These are phyloP conservation scores for Mallateleia sp. DNA, from an alignment of 2,888 invertebrate genomes.

Conservation along the genomic window DNA sequence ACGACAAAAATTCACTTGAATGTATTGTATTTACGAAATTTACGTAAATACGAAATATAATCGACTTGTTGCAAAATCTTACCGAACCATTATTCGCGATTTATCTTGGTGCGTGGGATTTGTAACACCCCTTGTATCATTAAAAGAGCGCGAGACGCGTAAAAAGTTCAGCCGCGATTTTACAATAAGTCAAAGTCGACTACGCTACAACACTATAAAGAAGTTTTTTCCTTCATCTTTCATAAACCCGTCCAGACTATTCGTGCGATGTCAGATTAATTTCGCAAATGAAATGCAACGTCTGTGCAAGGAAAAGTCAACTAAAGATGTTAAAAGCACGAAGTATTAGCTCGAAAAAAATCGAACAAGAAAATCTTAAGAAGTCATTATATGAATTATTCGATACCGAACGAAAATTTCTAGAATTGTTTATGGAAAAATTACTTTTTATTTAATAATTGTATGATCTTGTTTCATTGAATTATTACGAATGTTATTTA, in stretches of 20 bases:
- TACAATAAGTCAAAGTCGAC: constrained; percentile 38
- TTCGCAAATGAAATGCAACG: constrained; percentile 49
- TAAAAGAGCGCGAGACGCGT: constrained; percentile 30
- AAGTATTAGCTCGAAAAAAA: neutral
- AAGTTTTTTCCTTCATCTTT: constrained; percentile 36
- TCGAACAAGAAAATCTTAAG: neutral
- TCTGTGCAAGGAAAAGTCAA: constrained; percentile 12
- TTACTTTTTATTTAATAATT: neutral
- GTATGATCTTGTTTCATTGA: no score
- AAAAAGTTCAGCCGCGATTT: constrained; percentile 32
- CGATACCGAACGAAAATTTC: neutral
- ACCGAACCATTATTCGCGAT: constrained; percentile 5
- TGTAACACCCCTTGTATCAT: constrained; percentile 32
- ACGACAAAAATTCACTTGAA: no score
- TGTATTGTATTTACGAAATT: no score
- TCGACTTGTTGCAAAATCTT: neutral
- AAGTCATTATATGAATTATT: neutral
- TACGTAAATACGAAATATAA: no score
- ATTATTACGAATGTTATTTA: no score
- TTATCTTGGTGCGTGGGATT: constrained; percentile 16
- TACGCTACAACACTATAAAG: constrained; percentile 35
- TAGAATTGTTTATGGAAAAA: neutral
- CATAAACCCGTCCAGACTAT: constrained; percentile 16
- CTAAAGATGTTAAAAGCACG: constrained; percentile 31
- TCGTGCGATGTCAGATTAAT: constrained; percentile 56